Evolutionary conservation across 2,797 vertebrate species (phyloP).

Genomic region (Rhynchonycteris naso): DNA sequence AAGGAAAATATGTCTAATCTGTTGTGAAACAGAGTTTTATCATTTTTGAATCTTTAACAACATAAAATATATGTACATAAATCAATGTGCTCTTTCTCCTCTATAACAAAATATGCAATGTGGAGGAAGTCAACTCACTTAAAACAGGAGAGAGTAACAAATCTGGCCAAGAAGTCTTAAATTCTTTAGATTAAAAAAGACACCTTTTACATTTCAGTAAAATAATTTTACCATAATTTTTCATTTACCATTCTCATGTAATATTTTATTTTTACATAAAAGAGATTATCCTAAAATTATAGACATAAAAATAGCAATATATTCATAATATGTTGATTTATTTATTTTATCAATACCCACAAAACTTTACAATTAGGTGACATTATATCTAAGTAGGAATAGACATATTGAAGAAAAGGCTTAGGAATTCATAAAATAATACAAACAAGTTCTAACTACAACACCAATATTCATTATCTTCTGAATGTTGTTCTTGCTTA

Average conservation of each 20-base stretch:
- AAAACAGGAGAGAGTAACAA: slow-evolving; percentile 72
- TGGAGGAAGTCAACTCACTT: slow-evolving; percentile 68
- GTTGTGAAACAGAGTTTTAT: slow-evolving; percentile 69
- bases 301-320: background rate
- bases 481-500: slow-evolving; percentile 17
- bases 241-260: slow-evolving; percentile 72
- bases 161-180: slow-evolving; percentile 72
- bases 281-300: slow-evolving; percentile 64
- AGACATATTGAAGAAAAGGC: background rate
- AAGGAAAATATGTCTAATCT: slow-evolving; percentile 78
- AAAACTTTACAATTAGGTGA: slow-evolving; percentile 3
- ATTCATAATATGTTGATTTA: background rate
- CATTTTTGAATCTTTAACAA: slow-evolving; percentile 76
- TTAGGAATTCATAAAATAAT: background rate
- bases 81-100: slow-evolving; percentile 75
- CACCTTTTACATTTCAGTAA: slow-evolving; percentile 69
- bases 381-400: background rate
- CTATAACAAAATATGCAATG: slow-evolving; percentile 72
- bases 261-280: slow-evolving; percentile 75
- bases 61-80: slow-evolving; percentile 71
- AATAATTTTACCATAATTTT: slow-evolving; percentile 79
- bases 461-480: background rate
- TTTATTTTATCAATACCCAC: slow-evolving; percentile 14
- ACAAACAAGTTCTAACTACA: slow-evolving; percentile 7
- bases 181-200: slow-evolving; percentile 64